Conservation (phyloP, 2,888 invertebrate genomes). For the Melinopterus prodromus region DNA sequence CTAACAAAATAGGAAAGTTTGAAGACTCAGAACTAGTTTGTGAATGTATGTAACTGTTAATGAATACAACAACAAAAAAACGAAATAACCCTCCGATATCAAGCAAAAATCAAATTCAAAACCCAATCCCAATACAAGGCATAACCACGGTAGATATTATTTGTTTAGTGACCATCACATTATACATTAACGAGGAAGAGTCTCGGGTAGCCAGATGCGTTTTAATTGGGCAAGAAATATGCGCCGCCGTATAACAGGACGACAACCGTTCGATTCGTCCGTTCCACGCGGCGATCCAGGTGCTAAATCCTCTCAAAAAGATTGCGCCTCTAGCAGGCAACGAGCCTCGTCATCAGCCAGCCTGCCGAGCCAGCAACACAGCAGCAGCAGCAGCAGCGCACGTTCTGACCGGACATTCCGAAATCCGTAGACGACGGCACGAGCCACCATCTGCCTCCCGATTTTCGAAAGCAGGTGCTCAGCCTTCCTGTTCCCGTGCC, state of each 20-base stretch:
- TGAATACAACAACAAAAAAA: too few relatives aligned
- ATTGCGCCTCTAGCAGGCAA: not conserved
- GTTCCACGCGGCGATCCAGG: not conserved
- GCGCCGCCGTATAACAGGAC: not conserved
- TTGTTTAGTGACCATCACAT: too few relatives aligned
- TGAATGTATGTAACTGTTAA: too few relatives aligned
- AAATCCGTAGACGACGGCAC: constrained; percentile 4
- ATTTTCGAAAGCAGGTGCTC: not conserved
- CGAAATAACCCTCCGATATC: too few relatives aligned
- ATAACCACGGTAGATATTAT: too few relatives aligned
- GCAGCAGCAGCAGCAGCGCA: not conserved
- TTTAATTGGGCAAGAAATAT: constrained; percentile 4
- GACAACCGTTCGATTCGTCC: not conserved
- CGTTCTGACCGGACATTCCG: not conserved
- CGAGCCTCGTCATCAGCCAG: constrained; percentile 4
- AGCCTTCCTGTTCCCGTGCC: not conserved
- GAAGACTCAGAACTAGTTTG: too few relatives aligned
- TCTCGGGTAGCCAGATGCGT: not conserved
- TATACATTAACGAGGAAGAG: not conserved
- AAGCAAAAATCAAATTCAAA: too few relatives aligned
- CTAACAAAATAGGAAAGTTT: too few relatives aligned
- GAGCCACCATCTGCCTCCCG: constrained; percentile 4
- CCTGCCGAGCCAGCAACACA: not conserved
- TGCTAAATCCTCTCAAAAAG: not conserved
- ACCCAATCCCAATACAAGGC: too few relatives aligned